phyloP scores from a whole-genome alignment of 2,888 invertebrate genomes.

The Teleogryllus oceanicus region DNA sequence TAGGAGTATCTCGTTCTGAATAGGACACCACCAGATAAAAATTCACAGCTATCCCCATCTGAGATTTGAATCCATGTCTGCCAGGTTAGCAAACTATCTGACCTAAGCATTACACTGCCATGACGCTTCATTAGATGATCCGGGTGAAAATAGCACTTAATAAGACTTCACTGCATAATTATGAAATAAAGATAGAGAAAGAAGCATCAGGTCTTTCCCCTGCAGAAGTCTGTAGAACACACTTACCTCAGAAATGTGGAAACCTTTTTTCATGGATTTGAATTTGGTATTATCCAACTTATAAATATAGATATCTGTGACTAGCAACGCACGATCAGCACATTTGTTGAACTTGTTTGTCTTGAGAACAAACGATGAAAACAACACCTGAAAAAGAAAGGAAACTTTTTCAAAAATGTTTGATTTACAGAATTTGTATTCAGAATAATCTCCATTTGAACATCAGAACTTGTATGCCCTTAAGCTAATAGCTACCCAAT shows the following conservation, averaged over 20 bases:
- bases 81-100: no score
- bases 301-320: conserved; percentile 81
- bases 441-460: no score
- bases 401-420: not conserved
- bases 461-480: not conserved
- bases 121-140: no score
- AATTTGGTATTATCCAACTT: conserved; percentile 85
- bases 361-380: conserved; percentile 67
- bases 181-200: no score
- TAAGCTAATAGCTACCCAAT: not conserved
- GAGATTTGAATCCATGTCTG: no score
- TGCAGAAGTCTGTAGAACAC: not conserved
- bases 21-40: no score
- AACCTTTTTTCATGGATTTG: conserved; percentile 82
- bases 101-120: no score
- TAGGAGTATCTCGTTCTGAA: no score
- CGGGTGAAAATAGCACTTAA: no score
- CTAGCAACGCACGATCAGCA: conserved; percentile 81
- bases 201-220: not conserved
- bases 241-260: conserved; percentile 67
- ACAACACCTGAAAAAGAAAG: conserved; percentile 50
- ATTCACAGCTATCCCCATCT: no score
- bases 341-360: conserved; percentile 72
- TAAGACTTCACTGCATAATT: no score
- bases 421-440: no score